A percentile compares a stretch with the other conserved stretches of the same genome.
Conservation (phyloP, 1,140 invertebrate genomes). For the Apis dorsata region DNA sequence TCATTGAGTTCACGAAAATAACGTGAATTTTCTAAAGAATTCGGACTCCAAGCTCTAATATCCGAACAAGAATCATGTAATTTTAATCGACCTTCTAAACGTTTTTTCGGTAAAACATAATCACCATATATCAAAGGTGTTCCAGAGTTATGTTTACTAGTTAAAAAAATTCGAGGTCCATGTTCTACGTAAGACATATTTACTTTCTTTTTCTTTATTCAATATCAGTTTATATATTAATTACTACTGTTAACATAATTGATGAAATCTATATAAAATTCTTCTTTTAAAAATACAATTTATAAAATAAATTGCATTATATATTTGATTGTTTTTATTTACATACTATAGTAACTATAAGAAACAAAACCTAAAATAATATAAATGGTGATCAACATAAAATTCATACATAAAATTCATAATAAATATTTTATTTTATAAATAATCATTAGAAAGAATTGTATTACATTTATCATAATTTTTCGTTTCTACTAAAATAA, state of each 20-base stretch:
- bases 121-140: constrained; percentile 60
- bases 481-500: neutral
- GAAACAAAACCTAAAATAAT: constrained; percentile 15
- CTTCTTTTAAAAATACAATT: constrained; percentile 25
- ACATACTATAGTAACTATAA: constrained; percentile 56
- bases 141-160: constrained; percentile 45
- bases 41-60: constrained; percentile 73
- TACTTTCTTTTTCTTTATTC: constrained; percentile 17
- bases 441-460: constrained; percentile 55
- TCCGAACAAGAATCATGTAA: constrained; percentile 70
- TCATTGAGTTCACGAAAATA: constrained; percentile 74
- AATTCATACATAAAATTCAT: constrained; percentile 17
- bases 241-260: constrained; percentile 14
- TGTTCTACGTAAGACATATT: constrained; percentile 72
- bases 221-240: constrained; percentile 18
- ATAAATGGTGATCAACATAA: constrained; percentile 20
- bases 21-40: constrained; percentile 67
- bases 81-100: constrained; percentile 72
- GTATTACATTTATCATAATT: constrained; percentile 33
- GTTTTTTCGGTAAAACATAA: constrained; percentile 62
- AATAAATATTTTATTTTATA: constrained; percentile 64
- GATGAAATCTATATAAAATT: constrained; percentile 18
- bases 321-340: constrained; percentile 53
- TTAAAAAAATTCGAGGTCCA: constrained; percentile 69
- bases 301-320: constrained; percentile 18